Evolutionary conservation across 2,113 vertebrate genomes (phyloP), one percentile per base, ranked within the genome.

Genomic region (Thalassarche chlororhynchos): DNA sequence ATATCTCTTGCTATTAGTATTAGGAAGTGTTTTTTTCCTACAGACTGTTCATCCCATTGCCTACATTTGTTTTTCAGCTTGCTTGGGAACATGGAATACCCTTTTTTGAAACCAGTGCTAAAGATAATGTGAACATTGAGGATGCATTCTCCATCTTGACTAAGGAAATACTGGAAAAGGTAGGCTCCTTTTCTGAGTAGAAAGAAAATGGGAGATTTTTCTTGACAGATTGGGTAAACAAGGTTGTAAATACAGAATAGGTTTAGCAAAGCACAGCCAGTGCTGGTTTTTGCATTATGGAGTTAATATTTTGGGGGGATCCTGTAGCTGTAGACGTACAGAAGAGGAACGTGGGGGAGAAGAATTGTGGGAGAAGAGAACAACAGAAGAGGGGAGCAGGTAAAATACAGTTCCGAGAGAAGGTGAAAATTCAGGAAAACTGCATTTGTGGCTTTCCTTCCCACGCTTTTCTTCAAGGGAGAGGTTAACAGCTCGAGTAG

Each of bases 51-150:
- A 90, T 81, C 54, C 21, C 10, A 34, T 94, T 95, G 54, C 70
- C 49, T 89, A 5, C 58, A 14, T 94, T 89, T 95, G 38, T 96
- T 97, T 97, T 98, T 69, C 97, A 98, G 98, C 96, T 98, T 93
- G 98, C 98, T 80, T 98, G 98, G 98, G 98, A 98, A 76, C 96
- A 97, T 46, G 98, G 98, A 75, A 96, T 98, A 93, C 98, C 95
- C 26, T 98, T 98, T 95, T 98, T 98, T 97, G 98, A 98, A 90
- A 98, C 98, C 65, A 98, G 98, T 86, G 98, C 98, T 84, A 98
- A 97, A 91, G 93, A 98, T 72, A 98, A 98, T 20, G 93, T 98
- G 88, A 98, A 98, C 77, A 98, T 98, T 93, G 98, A 98, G 49
- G 80, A 98, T 4, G 98, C 98, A 20, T 98, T 98, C 96, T 96